Evolutionary conservation across 1,140 invertebrate species (phyloP).

Genomic region (Carposina sasakii): DNA sequence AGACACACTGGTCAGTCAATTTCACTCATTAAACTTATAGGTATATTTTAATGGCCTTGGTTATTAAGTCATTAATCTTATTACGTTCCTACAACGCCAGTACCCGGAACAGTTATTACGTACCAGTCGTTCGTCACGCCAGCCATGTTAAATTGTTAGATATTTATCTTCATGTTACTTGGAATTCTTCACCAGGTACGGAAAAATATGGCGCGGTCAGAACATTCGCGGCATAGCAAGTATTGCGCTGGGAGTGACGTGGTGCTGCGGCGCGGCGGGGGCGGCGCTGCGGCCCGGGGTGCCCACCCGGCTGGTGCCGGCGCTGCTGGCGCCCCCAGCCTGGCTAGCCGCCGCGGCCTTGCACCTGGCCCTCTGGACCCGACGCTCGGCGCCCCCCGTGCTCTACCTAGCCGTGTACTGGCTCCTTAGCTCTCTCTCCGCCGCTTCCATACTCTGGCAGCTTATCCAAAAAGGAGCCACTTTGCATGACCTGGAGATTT

Average conservation of each 20-base stretch:
- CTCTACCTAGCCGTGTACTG: constrained; percentile 58
- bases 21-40: not conserved
- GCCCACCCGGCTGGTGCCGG: constrained; percentile 39
- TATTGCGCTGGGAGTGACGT: constrained; percentile 36
- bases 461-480: constrained; percentile 22
- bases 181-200: too few species aligned
- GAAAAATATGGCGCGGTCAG: constrained; percentile 49
- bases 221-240: constrained; percentile 46
- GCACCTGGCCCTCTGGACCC: constrained; percentile 50
- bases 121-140: too few species aligned
- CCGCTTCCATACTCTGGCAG: constrained; percentile 39
- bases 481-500: constrained; percentile 35
- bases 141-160: too few species aligned
- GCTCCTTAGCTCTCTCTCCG: constrained; percentile 37
- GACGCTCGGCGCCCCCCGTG: constrained; percentile 40
- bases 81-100: too few species aligned
- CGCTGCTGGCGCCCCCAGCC: constrained; percentile 40
- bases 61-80: too few species aligned
- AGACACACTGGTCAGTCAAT: constrained; percentile 7
- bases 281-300: constrained; percentile 35
- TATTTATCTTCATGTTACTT: too few species aligned
- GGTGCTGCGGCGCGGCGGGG: constrained; percentile 44
- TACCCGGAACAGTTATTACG: too few species aligned
- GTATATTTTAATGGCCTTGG: too few species aligned
- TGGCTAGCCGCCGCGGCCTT: constrained; percentile 53